These are phyloP conservation scores for Berghia stephanieae DNA, from an alignment of 1,140 invertebrate genomes.

Conservation along the genomic window DNA sequence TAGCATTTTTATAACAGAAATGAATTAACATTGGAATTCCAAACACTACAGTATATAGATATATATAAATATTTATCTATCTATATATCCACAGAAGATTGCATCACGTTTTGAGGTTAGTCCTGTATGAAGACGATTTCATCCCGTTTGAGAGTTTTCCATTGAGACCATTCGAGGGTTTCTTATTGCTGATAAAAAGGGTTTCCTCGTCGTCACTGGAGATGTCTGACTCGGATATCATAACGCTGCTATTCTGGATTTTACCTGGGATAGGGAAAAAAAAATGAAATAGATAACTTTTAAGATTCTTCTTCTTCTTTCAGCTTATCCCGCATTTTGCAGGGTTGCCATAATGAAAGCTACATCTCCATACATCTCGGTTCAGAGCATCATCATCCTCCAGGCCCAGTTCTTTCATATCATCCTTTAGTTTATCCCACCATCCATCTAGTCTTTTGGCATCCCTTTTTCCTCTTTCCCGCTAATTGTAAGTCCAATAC, in stretches of 20 bases:
- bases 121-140: constrained; percentile 46
- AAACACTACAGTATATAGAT: too few species aligned
- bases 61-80: too few species aligned
- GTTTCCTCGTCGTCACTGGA: constrained; percentile 62
- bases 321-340: too few species aligned
- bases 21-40: too few species aligned
- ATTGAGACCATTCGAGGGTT: constrained; percentile 51
- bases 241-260: constrained; percentile 69
- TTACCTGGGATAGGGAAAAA: constrained; percentile 51
- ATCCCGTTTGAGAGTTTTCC: constrained; percentile 35
- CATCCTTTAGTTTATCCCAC: neutral
- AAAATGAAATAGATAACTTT: neutral
- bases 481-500: too few species aligned
- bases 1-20: too few species aligned
- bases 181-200: constrained; percentile 60
- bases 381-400: too few species aligned
- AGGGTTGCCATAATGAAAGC: too few species aligned
- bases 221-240: constrained; percentile 74
- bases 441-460: neutral
- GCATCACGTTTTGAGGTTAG: constrained; percentile 49
- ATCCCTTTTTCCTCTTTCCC: too few species aligned
- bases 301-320: neutral
- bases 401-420: too few species aligned
- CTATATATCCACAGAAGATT: too few species aligned
- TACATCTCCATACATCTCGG: too few species aligned